These are phyloP conservation scores for Desmophyllum pertusum DNA, from an alignment of 92 coral and sea anemone species.

Conservation along the genomic window DNA sequence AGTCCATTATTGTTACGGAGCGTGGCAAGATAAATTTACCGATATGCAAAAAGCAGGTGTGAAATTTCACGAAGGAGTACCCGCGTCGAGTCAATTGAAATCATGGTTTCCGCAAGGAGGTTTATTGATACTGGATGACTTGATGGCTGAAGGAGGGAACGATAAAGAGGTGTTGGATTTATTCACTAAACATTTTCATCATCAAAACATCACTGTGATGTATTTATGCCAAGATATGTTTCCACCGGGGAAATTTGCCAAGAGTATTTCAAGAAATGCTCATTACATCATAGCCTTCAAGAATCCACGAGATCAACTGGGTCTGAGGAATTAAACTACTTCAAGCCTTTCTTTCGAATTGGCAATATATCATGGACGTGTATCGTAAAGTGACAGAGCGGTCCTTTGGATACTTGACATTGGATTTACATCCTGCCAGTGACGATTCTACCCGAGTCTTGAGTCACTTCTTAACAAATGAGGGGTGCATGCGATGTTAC, in stretches of 20 bases:
- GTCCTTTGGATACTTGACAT: background rate
- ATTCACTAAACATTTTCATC: constrained; percentile 8
- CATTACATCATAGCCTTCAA: constrained; percentile 25
- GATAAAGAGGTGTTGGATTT: constrained; percentile 23
- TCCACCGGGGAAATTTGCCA: constrained; percentile 21
- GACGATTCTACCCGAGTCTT: background rate
- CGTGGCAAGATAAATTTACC: too few species aligned
- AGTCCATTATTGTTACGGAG: too few species aligned
- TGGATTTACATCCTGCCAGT: background rate
- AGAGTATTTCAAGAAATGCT: constrained; percentile 16
- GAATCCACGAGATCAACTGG: constrained; percentile 7
- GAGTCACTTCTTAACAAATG: too few species aligned
- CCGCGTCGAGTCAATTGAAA: too few species aligned
- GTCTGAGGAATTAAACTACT: background rate
- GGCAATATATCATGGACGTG: constrained; percentile 5
- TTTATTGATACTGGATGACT: constrained; percentile 18
- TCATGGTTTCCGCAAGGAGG: too few species aligned
- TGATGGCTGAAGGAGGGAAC: constrained; percentile 28
- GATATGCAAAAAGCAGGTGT: too few species aligned
- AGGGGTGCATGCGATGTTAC: too few species aligned
- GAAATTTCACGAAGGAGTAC: too few species aligned
- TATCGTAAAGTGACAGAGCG: constrained; percentile 17
- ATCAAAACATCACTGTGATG: constrained; percentile 35
- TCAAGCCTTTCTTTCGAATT: constrained; percentile 26
- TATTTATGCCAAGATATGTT: constrained; percentile 24